Conservation (phyloP, 1,140 invertebrate species). For the Theocolax elegans region DNA sequence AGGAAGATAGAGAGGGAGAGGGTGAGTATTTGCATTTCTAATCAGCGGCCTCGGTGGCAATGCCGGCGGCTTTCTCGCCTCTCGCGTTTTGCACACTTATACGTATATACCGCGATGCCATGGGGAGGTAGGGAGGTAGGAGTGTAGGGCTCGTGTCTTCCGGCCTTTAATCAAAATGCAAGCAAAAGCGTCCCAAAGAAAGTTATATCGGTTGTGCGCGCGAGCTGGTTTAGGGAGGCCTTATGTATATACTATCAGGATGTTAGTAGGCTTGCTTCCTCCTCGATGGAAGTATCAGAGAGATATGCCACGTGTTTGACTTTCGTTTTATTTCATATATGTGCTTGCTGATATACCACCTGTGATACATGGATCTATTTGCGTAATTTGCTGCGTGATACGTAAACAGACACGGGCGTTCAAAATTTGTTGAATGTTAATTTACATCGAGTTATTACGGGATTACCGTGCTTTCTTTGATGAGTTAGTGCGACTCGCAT, state of each 20-base stretch:
- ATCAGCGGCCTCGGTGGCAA: slow-evolving; percentile 14
- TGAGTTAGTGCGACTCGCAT: too few species aligned
- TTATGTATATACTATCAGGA: too few species aligned
- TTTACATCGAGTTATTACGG: too few species aligned
- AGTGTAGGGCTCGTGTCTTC: background rate
- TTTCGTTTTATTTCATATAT: slow-evolving; percentile 15
- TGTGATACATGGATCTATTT: too few species aligned
- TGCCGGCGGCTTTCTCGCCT: slow-evolving; percentile 3
- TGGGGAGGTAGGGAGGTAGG: background rate
- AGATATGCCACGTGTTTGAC: background rate
- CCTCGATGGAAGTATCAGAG: background rate
- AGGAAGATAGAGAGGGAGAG: background rate
- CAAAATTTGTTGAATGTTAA: too few species aligned
- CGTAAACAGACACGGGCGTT: too few species aligned
- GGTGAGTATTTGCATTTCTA: slow-evolving; percentile 33
- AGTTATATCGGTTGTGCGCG: slow-evolving; percentile 19
- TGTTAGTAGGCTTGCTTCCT: background rate
- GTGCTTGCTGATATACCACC: background rate
- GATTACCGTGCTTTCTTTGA: too few species aligned
- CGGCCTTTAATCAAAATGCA: slow-evolving; percentile 32
- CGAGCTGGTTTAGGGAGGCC: background rate
- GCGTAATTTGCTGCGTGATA: too few species aligned
- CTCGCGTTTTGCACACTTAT: background rate
- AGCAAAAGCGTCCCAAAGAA: slow-evolving; percentile 26
- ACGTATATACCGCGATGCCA: background rate